Base-by-base conservation (phyloP, 1,140 invertebrate genomes). In the Gonatopus flavifemur region DNA sequence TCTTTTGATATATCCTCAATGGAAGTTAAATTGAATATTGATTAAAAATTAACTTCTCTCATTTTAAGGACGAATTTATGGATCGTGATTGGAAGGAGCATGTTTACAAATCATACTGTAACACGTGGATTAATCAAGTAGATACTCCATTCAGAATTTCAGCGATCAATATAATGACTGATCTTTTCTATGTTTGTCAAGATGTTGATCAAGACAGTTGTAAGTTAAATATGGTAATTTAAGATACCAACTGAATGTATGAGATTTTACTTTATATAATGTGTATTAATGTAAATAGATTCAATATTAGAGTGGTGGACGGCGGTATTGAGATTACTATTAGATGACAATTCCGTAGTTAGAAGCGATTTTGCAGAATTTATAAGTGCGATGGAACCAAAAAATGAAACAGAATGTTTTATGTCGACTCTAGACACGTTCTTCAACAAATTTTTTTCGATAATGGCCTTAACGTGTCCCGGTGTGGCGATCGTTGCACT, bases 241-340 rank as follows among this genome's bases (percentile, higher is more conserved):
- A 1, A 36, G 9, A 0, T 44, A 8, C 18, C 13, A 42, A 15
- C 7, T 8, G 6, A 6, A 33, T n/a, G 10, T n/a, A 33, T 15
- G 1, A 8, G 32, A 33, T 28, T 28, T 10, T 19, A 18, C 8
- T 40, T 15, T 30, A 0, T 13, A 8, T n/a, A 40, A 31, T 25
- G n/a, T 3, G 13, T 37, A 37, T 18, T 7, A 16, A 12, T 42
- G 13, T 44, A 46, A 19, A 32, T 12, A 61, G 63, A 46, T 52
- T 35, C 28, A 31, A 36, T 30, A 28, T 56, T 71, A 21, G 13
- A 69, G 21, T 74, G 70, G 72, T 74, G 72, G 72, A 73, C 70
- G n/a, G 60, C 57, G 1, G 16, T 71, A 3, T 49, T 74, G 3
- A 55, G 69, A 43, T 59, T 73, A 37, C 38, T 74, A 15, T 24